These are phyloP conservation scores for Sinotaia quadrata DNA, from an alignment of 2,888 invertebrate species.

Conservation along the genomic window DNA sequence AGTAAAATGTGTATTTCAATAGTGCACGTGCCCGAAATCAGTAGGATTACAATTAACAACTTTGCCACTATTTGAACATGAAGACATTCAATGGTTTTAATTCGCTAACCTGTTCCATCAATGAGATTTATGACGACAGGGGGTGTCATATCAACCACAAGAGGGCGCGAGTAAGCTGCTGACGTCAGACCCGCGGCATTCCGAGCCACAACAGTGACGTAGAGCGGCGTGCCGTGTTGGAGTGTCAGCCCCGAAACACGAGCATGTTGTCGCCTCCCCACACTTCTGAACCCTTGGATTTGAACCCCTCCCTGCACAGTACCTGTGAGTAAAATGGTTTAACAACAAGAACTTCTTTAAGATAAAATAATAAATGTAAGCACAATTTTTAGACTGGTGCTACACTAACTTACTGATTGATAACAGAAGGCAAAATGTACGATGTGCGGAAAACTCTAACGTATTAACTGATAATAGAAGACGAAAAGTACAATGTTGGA, in stretches of 20 bases:
- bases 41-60: too few relatives aligned
- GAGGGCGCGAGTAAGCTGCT: slow-evolving; percentile 40
- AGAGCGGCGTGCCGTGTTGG: slow-evolving; percentile 45
- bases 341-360: too few relatives aligned
- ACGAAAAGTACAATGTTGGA: too few relatives aligned
- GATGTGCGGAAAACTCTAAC: too few relatives aligned
- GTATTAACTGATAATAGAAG: too few relatives aligned
- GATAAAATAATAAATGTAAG: too few relatives aligned
- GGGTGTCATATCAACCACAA: slow-evolving; percentile 50
- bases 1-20: too few relatives aligned
- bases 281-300: slow-evolving; percentile 41
- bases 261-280: slow-evolving; percentile 45
- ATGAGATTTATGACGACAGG: slow-evolving; percentile 42
- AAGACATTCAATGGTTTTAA: too few relatives aligned
- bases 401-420: neutral
- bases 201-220: slow-evolving; percentile 51
- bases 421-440: neutral
- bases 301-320: slow-evolving; percentile 46
- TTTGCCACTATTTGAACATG: too few relatives aligned
- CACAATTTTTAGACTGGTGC: too few relatives aligned
- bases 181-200: slow-evolving; percentile 49
- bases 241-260: slow-evolving; percentile 40
- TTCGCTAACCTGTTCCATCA: slow-evolving; percentile 43
- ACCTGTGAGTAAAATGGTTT: slow-evolving; percentile 33
- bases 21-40: too few relatives aligned